phyloP scores from a whole-genome alignment of 2,888 invertebrate species.

The Abscondita cerata region DNA sequence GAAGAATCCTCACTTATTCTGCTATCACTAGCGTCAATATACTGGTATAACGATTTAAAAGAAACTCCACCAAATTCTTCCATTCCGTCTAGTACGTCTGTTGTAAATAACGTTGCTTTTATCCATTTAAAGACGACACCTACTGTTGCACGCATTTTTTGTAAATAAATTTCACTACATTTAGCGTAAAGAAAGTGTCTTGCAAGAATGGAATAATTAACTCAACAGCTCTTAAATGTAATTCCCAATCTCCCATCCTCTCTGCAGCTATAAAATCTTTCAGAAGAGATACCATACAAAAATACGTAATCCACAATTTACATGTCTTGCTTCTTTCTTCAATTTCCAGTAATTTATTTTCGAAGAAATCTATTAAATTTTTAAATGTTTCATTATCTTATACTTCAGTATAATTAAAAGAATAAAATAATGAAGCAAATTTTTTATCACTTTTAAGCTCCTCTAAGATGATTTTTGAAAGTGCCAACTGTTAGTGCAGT shows the following conservation, averaged over 20 bases:
- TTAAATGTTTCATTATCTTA: constrained; percentile 8
- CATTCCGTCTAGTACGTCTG: constrained; percentile 16
- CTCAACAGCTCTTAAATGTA: constrained; percentile 19
- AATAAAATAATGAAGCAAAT: constrained; percentile 3
- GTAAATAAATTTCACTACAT: constrained; percentile 11
- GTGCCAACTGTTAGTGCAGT: too few species aligned
- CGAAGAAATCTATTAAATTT: not conserved
- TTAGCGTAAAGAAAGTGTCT: constrained; percentile 40
- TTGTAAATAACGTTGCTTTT: constrained; percentile 5
- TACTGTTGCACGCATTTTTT: constrained; percentile 10
- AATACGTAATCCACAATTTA: constrained; percentile 1
- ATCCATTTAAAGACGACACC: constrained; percentile 12
- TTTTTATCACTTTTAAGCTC: not conserved
- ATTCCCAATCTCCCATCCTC: constrained; percentile 23
- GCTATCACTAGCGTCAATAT: too few species aligned
- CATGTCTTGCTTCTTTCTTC: not conserved
- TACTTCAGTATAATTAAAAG: not conserved
- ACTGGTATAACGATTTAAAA: not conserved
- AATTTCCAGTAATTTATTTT: constrained; percentile 10
- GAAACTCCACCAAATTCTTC: constrained; percentile 16
- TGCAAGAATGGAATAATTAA: constrained; percentile 19
- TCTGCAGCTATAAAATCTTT: constrained; percentile 31
- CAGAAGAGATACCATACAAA: constrained; percentile 16
- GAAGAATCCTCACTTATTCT: not conserved
- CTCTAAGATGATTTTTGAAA: not conserved